Conservation (phyloP, 2,113 vertebrate species). For the Salvelinus alpinus region DNA sequence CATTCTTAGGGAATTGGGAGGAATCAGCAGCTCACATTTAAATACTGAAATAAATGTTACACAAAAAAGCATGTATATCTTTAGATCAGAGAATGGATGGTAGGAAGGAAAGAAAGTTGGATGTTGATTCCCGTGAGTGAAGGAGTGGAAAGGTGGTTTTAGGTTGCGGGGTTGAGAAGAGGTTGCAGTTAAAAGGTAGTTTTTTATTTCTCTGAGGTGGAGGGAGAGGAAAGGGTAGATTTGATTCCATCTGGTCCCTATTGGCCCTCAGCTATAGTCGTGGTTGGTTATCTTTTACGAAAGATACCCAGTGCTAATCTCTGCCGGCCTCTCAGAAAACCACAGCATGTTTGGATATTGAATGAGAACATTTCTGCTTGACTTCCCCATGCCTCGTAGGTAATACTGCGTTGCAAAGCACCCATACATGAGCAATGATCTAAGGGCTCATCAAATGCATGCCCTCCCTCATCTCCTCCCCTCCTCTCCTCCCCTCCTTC, state of each 20-base stretch:
- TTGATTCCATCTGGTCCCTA: constrained; percentile 5
- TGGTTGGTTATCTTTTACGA: constrained; percentile 14
- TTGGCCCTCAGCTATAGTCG: constrained; percentile 16
- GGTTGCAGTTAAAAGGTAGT: neutral
- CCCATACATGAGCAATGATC: constrained; percentile 1
- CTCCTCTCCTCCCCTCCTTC: neutral
- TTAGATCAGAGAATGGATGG: neutral
- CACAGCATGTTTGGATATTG: constrained; percentile 28
- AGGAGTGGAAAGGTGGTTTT: neutral
- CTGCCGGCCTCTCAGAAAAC: constrained; percentile 1
- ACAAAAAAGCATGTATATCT: neutral
- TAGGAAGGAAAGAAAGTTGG: neutral
- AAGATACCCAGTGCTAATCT: constrained; percentile 11
- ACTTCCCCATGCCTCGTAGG: constrained; percentile 19
- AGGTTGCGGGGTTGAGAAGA: neutral
- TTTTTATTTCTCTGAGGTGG: neutral
- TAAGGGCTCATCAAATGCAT: neutral
- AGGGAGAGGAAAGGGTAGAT: neutral
- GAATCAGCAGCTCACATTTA: neutral
- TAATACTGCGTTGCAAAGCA: neutral
- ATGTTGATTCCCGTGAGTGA: neutral
- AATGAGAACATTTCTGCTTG: constrained; percentile 24
- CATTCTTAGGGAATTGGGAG: neutral
- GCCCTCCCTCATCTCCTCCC: neutral
- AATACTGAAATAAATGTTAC: neutral